A percentile compares a stretch with the other conserved stretches of the same genome.
phyloP scores from a whole-genome alignment of 2,113 vertebrate genomes.

The Syngnathoides biaculeatus region DNA sequence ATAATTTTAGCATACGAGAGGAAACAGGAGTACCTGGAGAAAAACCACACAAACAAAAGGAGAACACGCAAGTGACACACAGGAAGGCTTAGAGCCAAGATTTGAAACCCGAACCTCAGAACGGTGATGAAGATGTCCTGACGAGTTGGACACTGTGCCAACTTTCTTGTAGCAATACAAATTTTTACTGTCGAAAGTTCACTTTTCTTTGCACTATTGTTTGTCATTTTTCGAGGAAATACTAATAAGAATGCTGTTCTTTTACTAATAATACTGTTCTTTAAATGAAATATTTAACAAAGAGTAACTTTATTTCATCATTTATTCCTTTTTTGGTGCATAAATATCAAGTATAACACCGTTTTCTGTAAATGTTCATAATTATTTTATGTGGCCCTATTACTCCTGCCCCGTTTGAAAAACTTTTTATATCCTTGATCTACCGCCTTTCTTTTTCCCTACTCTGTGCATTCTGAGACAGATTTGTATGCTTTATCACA shows the following conservation, averaged over 20 bases:
- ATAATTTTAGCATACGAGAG: no score
- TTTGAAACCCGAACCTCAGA: not conserved
- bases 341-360: not conserved
- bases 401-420: conserved; percentile 10
- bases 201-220: no score
- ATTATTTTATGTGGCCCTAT: conserved; percentile 9
- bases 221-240: no score
- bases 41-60: no score
- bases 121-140: no score
- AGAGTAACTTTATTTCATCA: not conserved
- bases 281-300: no score
- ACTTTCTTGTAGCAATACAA: no score
- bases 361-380: not conserved
- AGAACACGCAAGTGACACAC: not conserved
- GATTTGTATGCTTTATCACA: conserved; percentile 10
- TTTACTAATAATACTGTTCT: no score
- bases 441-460: not conserved
- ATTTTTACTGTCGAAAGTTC: no score
- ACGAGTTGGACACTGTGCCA: no score
- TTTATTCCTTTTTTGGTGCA: not conserved
- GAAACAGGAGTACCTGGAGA: no score
- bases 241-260: no score
- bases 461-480: not conserved
- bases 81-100: not conserved
- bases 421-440: conserved; percentile 9